A percentile compares a stretch with the other conserved stretches of the same genome.
Conservation (phyloP, 2,113 vertebrate species). For the Xerus inauris region DNA sequence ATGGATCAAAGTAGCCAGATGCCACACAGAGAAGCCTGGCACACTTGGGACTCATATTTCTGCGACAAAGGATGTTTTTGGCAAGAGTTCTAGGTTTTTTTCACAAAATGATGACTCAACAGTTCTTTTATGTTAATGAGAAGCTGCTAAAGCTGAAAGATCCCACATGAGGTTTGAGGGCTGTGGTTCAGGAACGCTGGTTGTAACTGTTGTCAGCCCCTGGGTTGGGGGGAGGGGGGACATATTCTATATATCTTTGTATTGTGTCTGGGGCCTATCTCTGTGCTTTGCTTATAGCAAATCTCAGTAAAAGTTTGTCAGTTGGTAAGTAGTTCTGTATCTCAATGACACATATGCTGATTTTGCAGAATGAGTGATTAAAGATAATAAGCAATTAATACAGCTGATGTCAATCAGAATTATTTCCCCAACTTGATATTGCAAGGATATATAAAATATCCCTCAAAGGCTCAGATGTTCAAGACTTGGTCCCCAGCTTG, state of each 20-base stretch:
- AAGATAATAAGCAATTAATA: background rate
- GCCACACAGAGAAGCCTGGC: background rate
- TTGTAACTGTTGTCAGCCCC: background rate
- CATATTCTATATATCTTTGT: background rate
- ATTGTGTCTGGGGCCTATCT: fast-evolving
- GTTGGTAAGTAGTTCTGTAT: background rate
- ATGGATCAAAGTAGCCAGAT: background rate
- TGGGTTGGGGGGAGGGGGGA: too few relatives aligned
- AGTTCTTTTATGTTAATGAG: background rate
- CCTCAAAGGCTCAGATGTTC: background rate
- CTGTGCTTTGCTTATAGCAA: background rate
- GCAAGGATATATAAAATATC: background rate
- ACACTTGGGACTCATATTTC: background rate
- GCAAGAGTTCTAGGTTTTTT: background rate
- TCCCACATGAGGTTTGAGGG: background rate
- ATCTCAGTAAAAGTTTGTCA: background rate
- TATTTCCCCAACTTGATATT: background rate
- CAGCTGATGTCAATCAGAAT: background rate
- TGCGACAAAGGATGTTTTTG: background rate
- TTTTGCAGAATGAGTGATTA: background rate
- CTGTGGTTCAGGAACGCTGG: background rate
- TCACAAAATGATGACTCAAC: background rate
- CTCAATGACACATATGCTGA: background rate
- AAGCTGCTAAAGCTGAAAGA: too few relatives aligned
- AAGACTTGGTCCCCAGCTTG: background rate